Evolutionary conservation across 2,113 vertebrate genomes (phyloP).

Genomic region (Rhabdornis inornatus): DNA sequence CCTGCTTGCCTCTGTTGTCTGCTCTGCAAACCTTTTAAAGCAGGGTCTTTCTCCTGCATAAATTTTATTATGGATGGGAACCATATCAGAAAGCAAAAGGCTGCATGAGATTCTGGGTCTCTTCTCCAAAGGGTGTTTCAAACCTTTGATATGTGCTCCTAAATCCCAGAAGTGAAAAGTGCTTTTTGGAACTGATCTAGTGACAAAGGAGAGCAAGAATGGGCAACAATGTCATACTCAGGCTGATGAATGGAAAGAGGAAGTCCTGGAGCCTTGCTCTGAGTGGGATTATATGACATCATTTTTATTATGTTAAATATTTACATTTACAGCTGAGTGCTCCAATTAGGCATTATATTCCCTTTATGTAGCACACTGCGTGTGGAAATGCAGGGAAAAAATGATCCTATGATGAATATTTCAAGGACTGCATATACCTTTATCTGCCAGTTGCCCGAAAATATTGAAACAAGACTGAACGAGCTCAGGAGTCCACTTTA

Average conservation of each 20-base stretch:
- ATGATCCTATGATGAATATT: not conserved
- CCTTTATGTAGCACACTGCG: not conserved
- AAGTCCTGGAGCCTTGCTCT: not conserved
- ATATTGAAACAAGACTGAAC: not conserved
- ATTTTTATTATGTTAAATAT: not conserved
- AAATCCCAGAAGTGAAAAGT: not conserved
- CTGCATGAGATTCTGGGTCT: not conserved
- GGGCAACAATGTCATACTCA: not conserved
- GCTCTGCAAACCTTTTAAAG: not conserved
- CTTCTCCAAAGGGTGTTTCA: not conserved
- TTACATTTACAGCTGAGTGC: not conserved
- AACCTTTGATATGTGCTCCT: not conserved
- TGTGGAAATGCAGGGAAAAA: not conserved
- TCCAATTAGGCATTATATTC: not conserved
- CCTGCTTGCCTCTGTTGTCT: not conserved
- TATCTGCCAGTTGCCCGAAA: fast-evolving
- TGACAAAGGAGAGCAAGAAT: not conserved
- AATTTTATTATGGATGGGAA: not conserved
- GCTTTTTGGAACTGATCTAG: not conserved
- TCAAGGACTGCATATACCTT: not conserved
- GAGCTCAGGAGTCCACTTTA: not conserved
- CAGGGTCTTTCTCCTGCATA: not conserved
- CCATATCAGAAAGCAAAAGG: not conserved
- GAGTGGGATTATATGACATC: not conserved
- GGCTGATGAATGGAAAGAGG: not conserved